These are phyloP conservation scores for Ophion ventricosus DNA, from an alignment of 2,888 invertebrate species.

Conservation along the genomic window DNA sequence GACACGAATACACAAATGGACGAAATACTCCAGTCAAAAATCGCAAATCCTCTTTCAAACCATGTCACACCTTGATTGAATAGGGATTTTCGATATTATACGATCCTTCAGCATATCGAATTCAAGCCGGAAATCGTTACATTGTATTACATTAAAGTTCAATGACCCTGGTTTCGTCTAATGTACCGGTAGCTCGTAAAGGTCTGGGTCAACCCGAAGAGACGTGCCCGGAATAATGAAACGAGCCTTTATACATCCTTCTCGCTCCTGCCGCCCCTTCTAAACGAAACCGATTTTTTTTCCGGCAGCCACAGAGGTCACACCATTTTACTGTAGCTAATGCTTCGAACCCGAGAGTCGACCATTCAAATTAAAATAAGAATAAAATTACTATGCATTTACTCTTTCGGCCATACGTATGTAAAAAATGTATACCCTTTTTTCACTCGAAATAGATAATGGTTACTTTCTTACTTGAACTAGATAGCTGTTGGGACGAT, in stretches of 20 bases:
- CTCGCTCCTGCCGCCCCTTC: constrained; percentile 15
- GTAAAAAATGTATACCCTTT: not conserved
- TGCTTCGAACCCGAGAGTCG: not conserved
- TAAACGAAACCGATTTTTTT: constrained; percentile 30
- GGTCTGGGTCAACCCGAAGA: constrained; percentile 59
- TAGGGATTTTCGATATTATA: constrained; percentile 22
- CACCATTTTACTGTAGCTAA: not conserved
- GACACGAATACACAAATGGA: not conserved
- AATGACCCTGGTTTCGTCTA: constrained; percentile 71
- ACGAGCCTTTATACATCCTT: constrained; percentile 25
- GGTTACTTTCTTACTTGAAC: not conserved
- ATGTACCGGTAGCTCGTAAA: constrained; percentile 61
- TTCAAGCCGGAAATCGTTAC: constrained; percentile 52
- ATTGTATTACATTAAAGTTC: constrained; percentile 43
- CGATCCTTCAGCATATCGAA: constrained; percentile 1
- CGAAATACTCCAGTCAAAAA: constrained; percentile 3
- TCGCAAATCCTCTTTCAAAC: constrained; percentile 13
- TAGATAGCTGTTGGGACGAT: not conserved
- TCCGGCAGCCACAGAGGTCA: constrained; percentile 10
- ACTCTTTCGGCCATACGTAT: not conserved
- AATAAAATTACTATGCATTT: not conserved
- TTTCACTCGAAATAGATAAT: not conserved
- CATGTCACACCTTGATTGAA: constrained; percentile 4
- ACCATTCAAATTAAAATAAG: constrained; percentile 2
- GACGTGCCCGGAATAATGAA: constrained; percentile 65